Base-by-base conservation (phyloP, 2,888 invertebrate genomes). In the Hetaerina titia region DNA sequence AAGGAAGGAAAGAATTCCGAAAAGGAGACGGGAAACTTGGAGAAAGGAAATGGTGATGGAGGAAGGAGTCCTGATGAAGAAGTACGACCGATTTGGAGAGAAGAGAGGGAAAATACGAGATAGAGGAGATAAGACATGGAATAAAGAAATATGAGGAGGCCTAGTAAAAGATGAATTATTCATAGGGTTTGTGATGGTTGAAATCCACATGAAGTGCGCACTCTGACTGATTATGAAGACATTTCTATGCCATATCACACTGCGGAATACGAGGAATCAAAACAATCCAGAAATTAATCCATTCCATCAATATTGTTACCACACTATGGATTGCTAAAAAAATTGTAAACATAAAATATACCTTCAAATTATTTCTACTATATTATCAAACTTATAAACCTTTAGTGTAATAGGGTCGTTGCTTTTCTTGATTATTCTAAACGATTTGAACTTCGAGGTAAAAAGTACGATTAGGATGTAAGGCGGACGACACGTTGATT, bases 1-100 rank as follows among this genome's bases (percentile, higher is more conserved):
- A 81, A 81, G 81, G 81, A 31, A 81, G 81, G 81, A 31, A 31
- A 25, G 81, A 81, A 31, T 81, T 81, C 81, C 81, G 81, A 25
- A 31, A 9, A 15, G 69, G n/a, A 17, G 22, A 11, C 17, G 22
- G 81, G 81, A 81, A 81, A 31, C 81, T 81, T 22, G 69, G 69
- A 69, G 69, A n/a, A 31, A 81, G 81, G 81, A 31, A 81, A 81
- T 25, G 81, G 15, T 81, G 81, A 81, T 31, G 31, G 81, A 13
- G 31, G 13, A 9, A n/a, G 81, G 31, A 81, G 81, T 25, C 25
- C 60, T 81, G 81, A 81, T 81, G 81, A 81, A 31, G 81, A 69
- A 69, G 69, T n/a, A 74, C 7, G n/a, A 25, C 74, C 8, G n/a
- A 9, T 9, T 22, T 22, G 81, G 11, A 13, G 81, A 81, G 22